Base-by-base conservation (phyloP, 2,797 vertebrate species). In the Anguilla pacifica region DNA sequence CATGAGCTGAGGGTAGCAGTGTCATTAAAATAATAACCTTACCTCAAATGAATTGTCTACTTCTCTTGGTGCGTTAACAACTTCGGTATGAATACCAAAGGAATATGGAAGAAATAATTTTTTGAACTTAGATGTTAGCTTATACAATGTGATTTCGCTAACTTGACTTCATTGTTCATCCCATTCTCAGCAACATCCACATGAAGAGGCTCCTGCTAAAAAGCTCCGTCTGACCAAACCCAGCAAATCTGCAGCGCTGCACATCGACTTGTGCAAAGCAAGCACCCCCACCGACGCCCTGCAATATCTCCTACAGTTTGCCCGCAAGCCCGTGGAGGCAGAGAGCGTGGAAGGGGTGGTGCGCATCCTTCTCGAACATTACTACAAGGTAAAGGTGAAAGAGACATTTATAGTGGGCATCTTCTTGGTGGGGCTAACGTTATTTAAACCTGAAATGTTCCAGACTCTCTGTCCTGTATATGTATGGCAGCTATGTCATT, bases 301-400 rank as follows among this genome's bases (percentile, higher is more conserved):
- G 89, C 98, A 99, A 93, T 97, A 98, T 90, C 96, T 99, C 22
- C 96, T 99, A 3, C 97, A 97, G 85, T 99, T 99, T 2, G 97
- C 99, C 53, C 96, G 98, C 83, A 98, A 98, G 87, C 97, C 98
- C 0, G 98, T 99, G 19, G 98, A 99, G 93, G 96, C 95, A 0
- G 99, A 99, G 92, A 99, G 98, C 0, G 98, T 99, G 89, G 98
- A 99, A 89, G 98, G 98, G 0, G 98, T 99, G 3, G 95, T 98
- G 87, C 93, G 98, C 79, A 99, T 99, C 93, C 95, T 99, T 81
- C 92, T 99, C 90, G 98, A 99, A 91, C 97, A 99, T 90, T 99
- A 99, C 92, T 99, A 99, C 89, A 99, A 99, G 97, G 98, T 98
- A 87, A 72, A 61, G 15, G 49, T n/a, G 28, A 28, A 35, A 11